These are phyloP conservation scores for Ursus arctos DNA, from an alignment of 2,113 vertebrate genomes.

Conservation along the genomic window DNA sequence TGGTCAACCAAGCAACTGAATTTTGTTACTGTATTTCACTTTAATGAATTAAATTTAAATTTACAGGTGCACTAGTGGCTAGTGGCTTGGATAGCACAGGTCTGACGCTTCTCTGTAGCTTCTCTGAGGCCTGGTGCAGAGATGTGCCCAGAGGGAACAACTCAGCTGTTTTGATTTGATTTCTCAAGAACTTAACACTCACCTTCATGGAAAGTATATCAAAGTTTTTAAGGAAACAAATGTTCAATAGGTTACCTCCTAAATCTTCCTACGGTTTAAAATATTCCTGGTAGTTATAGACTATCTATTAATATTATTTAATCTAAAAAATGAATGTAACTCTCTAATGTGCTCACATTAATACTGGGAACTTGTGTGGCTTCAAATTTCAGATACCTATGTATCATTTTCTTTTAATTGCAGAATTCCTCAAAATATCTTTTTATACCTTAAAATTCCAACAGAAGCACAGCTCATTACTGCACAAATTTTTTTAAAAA, in stretches of 20 bases:
- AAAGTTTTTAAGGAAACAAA: background rate
- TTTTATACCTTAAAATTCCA: background rate
- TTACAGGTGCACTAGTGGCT: background rate
- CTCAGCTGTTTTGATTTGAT: background rate
- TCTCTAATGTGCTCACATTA: background rate
- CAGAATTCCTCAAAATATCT: background rate
- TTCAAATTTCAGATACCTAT: background rate
- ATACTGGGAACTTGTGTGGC: background rate
- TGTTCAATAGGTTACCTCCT: background rate
- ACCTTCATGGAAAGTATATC: background rate
- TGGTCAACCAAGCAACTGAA: background rate
- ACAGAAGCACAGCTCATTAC: background rate
- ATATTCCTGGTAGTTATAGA: background rate
- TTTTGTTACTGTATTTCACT: background rate
- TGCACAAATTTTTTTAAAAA: background rate
- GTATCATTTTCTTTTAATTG: conserved; percentile 9
- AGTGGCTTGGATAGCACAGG: background rate
- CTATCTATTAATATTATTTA: background rate
- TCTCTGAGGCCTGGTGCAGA: background rate
- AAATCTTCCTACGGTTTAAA: background rate
- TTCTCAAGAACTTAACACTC: conserved; percentile 16
- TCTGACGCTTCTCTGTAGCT: background rate
- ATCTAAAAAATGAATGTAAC: background rate
- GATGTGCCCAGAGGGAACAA: background rate
- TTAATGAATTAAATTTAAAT: background rate